phyloP scores from a whole-genome alignment of 2,888 invertebrate genomes.

The Caradrina clavipalpis region DNA sequence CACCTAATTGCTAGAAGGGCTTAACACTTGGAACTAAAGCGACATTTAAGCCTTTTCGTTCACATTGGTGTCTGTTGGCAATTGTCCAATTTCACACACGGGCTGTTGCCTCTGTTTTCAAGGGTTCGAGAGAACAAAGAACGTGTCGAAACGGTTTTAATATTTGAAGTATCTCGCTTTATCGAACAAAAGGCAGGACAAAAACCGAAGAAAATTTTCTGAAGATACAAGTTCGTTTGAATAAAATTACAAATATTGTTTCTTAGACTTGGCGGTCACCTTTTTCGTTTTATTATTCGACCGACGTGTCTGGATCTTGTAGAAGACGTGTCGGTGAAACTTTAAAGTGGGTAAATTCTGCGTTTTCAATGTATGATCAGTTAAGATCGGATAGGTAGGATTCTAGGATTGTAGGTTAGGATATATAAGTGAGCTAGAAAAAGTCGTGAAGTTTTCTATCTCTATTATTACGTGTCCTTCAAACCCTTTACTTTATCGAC shows the following conservation, averaged over 20 bases:
- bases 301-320: background rate
- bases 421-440: background rate
- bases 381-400: too few relatives aligned
- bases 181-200: constrained; percentile 45
- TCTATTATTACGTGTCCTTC: constrained; percentile 8
- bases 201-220: constrained; percentile 34
- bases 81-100: constrained; percentile 71
- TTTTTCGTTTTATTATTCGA: constrained; percentile 29
- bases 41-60: constrained; percentile 60
- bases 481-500: constrained; percentile 34
- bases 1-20: constrained; percentile 61
- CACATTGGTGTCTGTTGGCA: constrained; percentile 58
- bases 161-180: constrained; percentile 55
- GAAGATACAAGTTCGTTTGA: constrained; percentile 17
- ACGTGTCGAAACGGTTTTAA: constrained; percentile 63
- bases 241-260: constrained; percentile 20
- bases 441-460: background rate
- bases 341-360: background rate
- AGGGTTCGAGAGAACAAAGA: constrained; percentile 76
- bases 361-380: background rate
- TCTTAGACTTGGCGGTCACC: constrained; percentile 3
- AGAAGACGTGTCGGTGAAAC: background rate
- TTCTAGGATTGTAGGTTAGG: too few relatives aligned
- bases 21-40: constrained; percentile 51
- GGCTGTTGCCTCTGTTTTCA: constrained; percentile 72